These are phyloP conservation scores for Sthenelais limicola DNA, from an alignment of 2,888 invertebrate species.

Conservation along the genomic window DNA sequence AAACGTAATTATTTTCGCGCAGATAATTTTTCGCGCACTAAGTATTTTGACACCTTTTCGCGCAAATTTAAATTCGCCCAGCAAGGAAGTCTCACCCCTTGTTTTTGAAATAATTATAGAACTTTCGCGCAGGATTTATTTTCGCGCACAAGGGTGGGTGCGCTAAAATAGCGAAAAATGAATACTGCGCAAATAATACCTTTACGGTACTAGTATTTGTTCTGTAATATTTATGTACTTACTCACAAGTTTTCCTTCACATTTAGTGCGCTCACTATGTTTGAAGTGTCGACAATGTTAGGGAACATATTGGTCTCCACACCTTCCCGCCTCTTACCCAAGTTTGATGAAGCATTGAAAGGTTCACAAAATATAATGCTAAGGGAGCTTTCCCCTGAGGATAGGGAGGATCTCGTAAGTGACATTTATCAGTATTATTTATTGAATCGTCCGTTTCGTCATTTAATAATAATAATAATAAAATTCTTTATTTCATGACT, in stretches of 20 bases:
- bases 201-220: no score
- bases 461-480: neutral
- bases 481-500: neutral
- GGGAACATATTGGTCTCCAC: conserved; percentile 78
- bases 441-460: neutral
- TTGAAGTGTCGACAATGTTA: conserved; percentile 78
- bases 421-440: neutral
- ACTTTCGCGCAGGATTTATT: no score
- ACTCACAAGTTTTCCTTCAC: neutral
- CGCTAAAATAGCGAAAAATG: no score
- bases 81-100: no score
- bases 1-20: no score
- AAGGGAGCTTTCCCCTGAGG: conserved; percentile 48
- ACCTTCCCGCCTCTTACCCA: conserved; percentile 78
- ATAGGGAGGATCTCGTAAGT: conserved; percentile 63
- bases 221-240: conserved; percentile 1
- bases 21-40: no score
- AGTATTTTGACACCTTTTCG: no score
- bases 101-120: neutral
- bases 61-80: no score
- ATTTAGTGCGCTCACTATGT: conserved; percentile 66
- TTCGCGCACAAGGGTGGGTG: no score
- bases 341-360: conserved; percentile 76
- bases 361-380: conserved; percentile 74
- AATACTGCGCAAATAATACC: no score